phyloP scores from a whole-genome alignment of 2,113 vertebrate genomes.

The Saccopteryx bilineata region DNA sequence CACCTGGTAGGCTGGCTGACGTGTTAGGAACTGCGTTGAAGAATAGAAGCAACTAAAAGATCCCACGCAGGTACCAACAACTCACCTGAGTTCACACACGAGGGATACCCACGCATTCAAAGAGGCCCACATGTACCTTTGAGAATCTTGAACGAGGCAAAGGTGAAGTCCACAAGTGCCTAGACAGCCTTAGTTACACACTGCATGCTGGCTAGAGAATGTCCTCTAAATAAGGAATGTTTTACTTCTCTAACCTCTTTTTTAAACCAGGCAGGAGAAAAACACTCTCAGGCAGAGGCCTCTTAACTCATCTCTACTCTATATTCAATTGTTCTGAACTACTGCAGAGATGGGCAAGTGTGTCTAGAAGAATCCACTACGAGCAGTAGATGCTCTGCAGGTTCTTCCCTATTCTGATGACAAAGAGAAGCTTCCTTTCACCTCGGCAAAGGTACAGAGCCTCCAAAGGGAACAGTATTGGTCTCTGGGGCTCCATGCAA shows the following conservation, averaged over 20 bases:
- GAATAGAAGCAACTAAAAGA: not conserved
- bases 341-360: not conserved
- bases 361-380: not conserved
- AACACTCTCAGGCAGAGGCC: not conserved
- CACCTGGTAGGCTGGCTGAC: conserved; percentile 39
- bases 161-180: not conserved
- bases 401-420: not conserved
- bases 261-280: not conserved
- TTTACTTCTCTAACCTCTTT: not conserved
- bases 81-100: not conserved
- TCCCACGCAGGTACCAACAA: not conserved
- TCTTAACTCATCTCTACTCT: not conserved
- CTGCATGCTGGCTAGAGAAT: not conserved
- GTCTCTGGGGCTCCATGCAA: conserved; percentile 23
- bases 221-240: not conserved
- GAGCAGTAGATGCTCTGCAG: not conserved
- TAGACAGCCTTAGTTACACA: not conserved
- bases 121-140: not conserved
- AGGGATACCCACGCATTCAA: not conserved
- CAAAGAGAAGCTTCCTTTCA: not conserved
- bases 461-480: conserved; percentile 17
- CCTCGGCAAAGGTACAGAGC: conserved; percentile 50
- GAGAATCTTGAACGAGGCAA: not conserved
- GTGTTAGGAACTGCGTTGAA: not conserved
- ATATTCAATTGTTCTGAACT: not conserved